Evolutionary conservation across 2,888 invertebrate species (phyloP), one percentile per base, ranked within the genome.

Genomic region (Apotomis betuletana): DNA sequence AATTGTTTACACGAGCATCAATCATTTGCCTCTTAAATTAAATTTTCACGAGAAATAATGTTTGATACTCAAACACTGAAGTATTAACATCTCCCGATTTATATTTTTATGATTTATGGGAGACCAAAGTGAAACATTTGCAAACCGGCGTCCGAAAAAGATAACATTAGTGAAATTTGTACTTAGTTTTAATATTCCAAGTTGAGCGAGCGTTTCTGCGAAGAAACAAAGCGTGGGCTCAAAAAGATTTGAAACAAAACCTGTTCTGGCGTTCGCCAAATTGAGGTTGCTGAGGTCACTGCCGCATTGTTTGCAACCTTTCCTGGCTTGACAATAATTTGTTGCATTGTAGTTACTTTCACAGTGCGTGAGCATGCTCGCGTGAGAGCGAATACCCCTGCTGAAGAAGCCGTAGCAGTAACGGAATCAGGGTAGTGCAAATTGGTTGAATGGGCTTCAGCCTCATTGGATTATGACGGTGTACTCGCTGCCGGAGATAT

Each of bases 381-480:
- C 49, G 38, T 38, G 65, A 13, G 13, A 49, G 49, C 13, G 27
- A 57, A 67, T 62, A 51, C 57, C 15, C 54, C 27, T 9, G 44
- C 54, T 78, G 77, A 77, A 36, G 90, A 91, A 91, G 86, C 90
- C 89, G 51, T 85, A 86, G 54, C 69, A 60, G 64, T 77, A 76
- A 78, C 73, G 75, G 78, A 82, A 82, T 83, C 83, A 80, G 80
- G 81, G 79, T 79, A 78, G 75, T 76, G 81, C 78, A 84, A 82
- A 84, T 83, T 83, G 82, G 81, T 83, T 80, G 83, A 82, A 82
- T 82, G 77, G 80, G 83, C 82, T 83, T 81, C 85, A 74, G 77
- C 80, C 79, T 83, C 89, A 91, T 91, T 91, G 83, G 89, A 90
- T 91, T 90, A 90, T 78, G 70, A 77, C 77, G 79, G 80, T 73